Evolutionary conservation across 2,888 invertebrate genomes (phyloP), one percentile per base, ranked within the genome.

Genomic region (Tiliacea citrago): DNA sequence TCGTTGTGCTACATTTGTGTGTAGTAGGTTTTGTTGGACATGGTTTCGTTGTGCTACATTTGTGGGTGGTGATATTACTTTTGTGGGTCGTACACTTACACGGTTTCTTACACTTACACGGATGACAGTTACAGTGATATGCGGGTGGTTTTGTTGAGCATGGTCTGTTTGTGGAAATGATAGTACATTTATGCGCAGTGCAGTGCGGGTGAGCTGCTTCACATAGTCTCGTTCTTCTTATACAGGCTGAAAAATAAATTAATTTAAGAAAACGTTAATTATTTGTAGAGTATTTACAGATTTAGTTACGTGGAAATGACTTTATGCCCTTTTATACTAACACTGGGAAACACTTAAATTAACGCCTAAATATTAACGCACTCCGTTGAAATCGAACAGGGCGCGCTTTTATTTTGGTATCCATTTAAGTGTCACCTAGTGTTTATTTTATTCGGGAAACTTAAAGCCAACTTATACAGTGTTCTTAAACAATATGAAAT

Each of bases 161-260:
- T 39, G 39, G 39, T 39, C 0, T 39, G 3, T 39, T 39, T 39
- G 2, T 39, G 10, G 21, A n/a, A 21, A 16, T 63, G 3, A 29
- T 47, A 3, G n/a, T 47, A 63, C 47, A 49, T 8, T 13, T 24
- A 39, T 42, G 24, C 6, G 66, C 39, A 13, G 39, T 66, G 8
- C 39, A 65, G 39, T 49, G 39, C 6, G 39, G 12, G 35, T 24
- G 1, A 24, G 49, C 39, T n/a, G 2, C 8, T 47, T 13, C 29
- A 47, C 21, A 47, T 47, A 9, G 5, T 42, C 2, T 21, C 1
- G 65, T 63, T 65, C 24, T 47, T 24, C 68, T 69, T 47, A 65
- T 13, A 63, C 39, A 63, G 18, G 21, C 68, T 69, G 18, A 47
- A 69, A 68, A 21, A 16, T n/a, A n/a, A 60, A 29, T 45, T 42